phyloP scores from a whole-genome alignment of 2,888 invertebrate genomes.

The Chymomyza fuscimana region DNA sequence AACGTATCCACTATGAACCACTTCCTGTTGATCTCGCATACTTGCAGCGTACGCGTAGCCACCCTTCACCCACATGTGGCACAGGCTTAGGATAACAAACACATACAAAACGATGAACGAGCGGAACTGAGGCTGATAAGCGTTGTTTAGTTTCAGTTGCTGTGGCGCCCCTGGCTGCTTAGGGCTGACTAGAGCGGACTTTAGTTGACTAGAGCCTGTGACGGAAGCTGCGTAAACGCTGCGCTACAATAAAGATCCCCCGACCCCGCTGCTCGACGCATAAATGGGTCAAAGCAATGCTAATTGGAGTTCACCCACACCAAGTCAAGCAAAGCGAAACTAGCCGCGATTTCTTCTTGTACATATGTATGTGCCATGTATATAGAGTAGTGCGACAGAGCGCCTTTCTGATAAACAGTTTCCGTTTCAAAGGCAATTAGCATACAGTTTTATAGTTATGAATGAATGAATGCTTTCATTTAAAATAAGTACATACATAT shows the following conservation, averaged over 20 bases:
- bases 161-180: conserved; percentile 55
- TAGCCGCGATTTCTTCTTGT: neutral
- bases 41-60: conserved; percentile 39
- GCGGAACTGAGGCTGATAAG: conserved; percentile 76
- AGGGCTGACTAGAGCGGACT: conserved; percentile 2
- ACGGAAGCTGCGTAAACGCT: conserved; percentile 51
- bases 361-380: neutral
- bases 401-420: conserved; percentile 58
- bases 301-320: conserved; percentile 69
- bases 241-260: neutral
- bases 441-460: conserved; percentile 49
- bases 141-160: neutral
- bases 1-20: conserved; percentile 53
- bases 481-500: conserved; percentile 10
- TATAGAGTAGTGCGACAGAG: conserved; percentile 19
- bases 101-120: conserved; percentile 48
- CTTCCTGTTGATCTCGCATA: conserved; percentile 65
- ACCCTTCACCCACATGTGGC: conserved; percentile 77
- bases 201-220: conserved; percentile 31
- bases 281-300: conserved; percentile 72
- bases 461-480: conserved; percentile 46
- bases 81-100: conserved; percentile 68
- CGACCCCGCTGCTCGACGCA: conserved; percentile 1
- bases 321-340: conserved; percentile 26
- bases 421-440: conserved; percentile 63